Conservation (phyloP, 2,113 vertebrate species). For the Bubo blakistoni region DNA sequence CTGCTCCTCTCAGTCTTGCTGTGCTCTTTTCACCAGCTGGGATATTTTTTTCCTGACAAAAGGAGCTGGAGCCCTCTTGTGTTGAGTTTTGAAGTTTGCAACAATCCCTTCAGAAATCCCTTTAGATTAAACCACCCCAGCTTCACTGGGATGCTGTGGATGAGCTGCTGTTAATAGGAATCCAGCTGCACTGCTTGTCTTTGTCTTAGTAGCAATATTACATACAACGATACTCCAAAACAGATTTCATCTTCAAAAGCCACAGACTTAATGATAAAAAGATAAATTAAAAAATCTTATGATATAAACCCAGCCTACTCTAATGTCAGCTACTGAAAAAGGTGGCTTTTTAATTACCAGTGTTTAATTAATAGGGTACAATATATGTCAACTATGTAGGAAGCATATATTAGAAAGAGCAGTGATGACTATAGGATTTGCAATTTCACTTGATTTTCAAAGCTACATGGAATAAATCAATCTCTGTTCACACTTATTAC, state of each 20-base stretch:
- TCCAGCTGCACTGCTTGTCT: neutral
- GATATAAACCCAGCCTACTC: accelerated
- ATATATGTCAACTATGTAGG: accelerated
- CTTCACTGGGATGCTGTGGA: neutral
- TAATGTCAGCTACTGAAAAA: neutral
- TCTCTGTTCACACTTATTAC: neutral
- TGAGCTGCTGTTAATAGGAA: neutral
- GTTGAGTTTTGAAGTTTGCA: slow-evolving; percentile 5
- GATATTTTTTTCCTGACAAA: neutral
- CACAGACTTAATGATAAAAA: neutral
- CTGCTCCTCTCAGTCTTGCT: neutral
- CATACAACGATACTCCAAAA: neutral
- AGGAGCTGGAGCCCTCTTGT: slow-evolving; percentile 57
- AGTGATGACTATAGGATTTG: neutral
- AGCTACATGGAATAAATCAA: neutral
- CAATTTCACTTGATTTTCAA: neutral
- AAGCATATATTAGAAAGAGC: neutral
- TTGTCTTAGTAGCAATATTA: neutral
- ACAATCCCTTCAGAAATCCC: neutral
- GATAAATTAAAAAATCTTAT: neutral
- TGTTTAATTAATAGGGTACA: neutral
- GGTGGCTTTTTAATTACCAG: neutral
- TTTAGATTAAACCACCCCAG: neutral
- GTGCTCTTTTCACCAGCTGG: neutral
- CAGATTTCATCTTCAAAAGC: neutral